Evolutionary conservation across 2,113 vertebrate species (phyloP).

Genomic region (Cyanoderma ruficeps): DNA sequence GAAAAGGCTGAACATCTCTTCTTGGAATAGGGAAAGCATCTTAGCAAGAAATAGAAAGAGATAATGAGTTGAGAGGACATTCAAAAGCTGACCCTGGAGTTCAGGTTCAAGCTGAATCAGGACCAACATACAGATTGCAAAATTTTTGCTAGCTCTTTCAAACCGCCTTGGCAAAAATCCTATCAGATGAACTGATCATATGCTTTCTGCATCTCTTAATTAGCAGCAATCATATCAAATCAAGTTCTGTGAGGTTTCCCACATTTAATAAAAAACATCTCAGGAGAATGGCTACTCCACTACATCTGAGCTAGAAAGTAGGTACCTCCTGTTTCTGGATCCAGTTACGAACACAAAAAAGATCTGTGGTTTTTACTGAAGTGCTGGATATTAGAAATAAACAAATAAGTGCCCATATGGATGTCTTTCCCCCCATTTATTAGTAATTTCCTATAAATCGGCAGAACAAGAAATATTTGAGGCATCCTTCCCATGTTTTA

Average conservation of each 20-base stretch:
- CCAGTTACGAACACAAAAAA: background rate
- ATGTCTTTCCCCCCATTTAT: fast-evolving
- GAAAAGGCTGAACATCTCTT: background rate
- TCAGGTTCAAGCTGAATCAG: background rate
- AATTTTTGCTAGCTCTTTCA: background rate
- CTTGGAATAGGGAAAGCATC: background rate
- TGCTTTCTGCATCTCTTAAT: background rate
- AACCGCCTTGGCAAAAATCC: background rate
- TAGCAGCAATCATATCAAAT: background rate
- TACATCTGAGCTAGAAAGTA: background rate
- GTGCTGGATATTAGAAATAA: background rate
- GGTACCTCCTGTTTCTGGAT: background rate
- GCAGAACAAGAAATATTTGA: background rate
- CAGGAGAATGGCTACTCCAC: background rate
- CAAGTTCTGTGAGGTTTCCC: background rate
- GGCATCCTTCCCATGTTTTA: background rate
- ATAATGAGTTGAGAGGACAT: background rate
- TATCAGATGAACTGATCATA: background rate
- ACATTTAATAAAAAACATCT: background rate
- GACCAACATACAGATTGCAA: background rate
- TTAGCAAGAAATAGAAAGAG: background rate
- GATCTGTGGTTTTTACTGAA: background rate
- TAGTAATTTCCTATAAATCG: background rate
- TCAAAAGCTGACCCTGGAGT: background rate
- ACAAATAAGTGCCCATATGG: background rate